Evolutionary conservation across 2,797 vertebrate genomes (phyloP).

Genomic region (Phalanger gymnotis): DNA sequence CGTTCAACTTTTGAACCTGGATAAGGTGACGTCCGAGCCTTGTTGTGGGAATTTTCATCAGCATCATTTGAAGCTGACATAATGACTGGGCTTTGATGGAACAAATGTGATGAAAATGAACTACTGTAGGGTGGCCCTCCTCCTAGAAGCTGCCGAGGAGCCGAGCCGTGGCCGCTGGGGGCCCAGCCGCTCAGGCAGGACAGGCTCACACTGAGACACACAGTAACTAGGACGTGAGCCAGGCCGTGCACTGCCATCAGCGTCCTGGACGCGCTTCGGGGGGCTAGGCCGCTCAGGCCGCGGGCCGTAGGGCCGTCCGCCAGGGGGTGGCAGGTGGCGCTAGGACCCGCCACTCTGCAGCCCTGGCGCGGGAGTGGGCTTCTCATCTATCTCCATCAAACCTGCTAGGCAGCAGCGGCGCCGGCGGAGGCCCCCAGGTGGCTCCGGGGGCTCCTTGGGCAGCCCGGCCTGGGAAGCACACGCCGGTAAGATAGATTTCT

Average conservation of each 20-base stretch:
- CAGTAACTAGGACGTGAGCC: conserved; percentile 57
- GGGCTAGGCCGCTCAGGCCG: fast-evolving
- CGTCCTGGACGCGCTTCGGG: background rate
- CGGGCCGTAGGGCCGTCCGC: background rate
- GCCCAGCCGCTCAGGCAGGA: conserved; percentile 53
- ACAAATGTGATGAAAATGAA: too few relatives aligned
- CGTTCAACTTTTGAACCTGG: too few relatives aligned
- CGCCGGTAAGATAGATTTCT: background rate
- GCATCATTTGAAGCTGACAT: too few relatives aligned
- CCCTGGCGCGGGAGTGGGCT: background rate
- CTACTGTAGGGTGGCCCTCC: conserved; percentile 58
- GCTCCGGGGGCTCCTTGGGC: background rate
- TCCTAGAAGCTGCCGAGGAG: background rate
- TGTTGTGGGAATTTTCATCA: too few relatives aligned
- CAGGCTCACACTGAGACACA: conserved; percentile 75
- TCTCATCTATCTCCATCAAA: background rate
- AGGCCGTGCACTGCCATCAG: conserved; percentile 53
- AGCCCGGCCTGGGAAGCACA: background rate
- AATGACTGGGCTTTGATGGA: too few relatives aligned
- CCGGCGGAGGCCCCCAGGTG: background rate
- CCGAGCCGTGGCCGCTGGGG: conserved; percentile 15
- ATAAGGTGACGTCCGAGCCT: too few relatives aligned
- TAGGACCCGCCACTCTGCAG: background rate
- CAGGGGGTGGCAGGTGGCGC: background rate
- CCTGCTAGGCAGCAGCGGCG: background rate